Evolutionary conservation across 2,888 invertebrate species (phyloP).

Genomic region (Cephus pulcher): DNA sequence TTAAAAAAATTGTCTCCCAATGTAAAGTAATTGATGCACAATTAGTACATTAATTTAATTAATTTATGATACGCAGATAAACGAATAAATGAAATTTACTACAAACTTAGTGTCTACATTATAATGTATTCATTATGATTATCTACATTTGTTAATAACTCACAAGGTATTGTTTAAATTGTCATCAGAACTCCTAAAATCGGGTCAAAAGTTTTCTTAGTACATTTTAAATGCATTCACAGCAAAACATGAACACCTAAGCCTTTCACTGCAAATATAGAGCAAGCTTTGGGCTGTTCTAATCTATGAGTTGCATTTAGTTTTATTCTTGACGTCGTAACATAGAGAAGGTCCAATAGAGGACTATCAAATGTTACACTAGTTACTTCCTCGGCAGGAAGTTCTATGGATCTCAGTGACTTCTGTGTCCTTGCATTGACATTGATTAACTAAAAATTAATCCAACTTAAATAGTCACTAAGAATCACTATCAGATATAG

Average conservation of each 20-base stretch:
- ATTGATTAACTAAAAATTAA: constrained; percentile 69
- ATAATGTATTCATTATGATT: background rate
- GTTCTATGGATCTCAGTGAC: constrained; percentile 69
- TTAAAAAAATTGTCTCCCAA: background rate
- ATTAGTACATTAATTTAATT: background rate
- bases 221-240: constrained; percentile 29
- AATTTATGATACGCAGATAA: background rate
- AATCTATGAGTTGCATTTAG: constrained; percentile 60
- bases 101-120: background rate
- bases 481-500: no score
- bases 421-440: constrained; percentile 71
- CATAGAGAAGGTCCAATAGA: constrained; percentile 74
- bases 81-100: background rate
- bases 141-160: background rate
- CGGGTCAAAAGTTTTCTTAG: background rate
- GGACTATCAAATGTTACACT: constrained; percentile 79
- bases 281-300: constrained; percentile 67
- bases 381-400: constrained; percentile 74
- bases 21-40: background rate
- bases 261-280: constrained; percentile 63
- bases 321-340: constrained; percentile 72
- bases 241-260: constrained; percentile 56
- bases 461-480: background rate
- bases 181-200: background rate
- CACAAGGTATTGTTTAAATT: background rate